Evolutionary conservation across 1,140 invertebrate genomes (phyloP).

Genomic region (Brachionus asplanchnoidis): DNA sequence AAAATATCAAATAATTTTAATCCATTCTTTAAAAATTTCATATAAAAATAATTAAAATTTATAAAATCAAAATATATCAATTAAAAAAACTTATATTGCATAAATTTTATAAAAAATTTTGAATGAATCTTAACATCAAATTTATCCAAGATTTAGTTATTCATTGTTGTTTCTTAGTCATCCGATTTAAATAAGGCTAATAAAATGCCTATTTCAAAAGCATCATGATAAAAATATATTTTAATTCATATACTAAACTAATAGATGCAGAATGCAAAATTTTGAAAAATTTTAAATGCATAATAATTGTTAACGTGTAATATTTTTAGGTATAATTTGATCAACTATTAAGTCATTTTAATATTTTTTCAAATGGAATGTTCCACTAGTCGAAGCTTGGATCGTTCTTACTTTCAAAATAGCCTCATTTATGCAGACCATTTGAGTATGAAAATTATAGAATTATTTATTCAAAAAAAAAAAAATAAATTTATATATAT

Average conservation of each 20-base stretch:
- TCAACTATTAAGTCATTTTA: not conserved
- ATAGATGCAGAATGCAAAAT: slow-evolving; percentile 1
- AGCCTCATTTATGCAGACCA: not conserved
- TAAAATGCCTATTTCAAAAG: not conserved
- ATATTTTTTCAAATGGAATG: not conserved
- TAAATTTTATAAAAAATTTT: too few species aligned
- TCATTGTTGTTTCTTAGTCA: not conserved
- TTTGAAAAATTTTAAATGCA: not conserved
- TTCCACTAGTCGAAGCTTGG: not conserved
- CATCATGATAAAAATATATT: not conserved
- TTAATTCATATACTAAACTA: not conserved
- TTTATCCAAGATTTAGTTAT: not conserved
- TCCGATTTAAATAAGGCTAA: not conserved
- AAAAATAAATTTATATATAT: not conserved
- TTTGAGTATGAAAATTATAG: not conserved
- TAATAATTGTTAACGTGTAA: slow-evolving; percentile 34
- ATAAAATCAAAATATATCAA: too few species aligned
- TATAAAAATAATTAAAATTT: too few species aligned
- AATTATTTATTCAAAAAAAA: not conserved
- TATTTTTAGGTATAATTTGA: not conserved
- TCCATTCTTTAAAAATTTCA: too few species aligned
- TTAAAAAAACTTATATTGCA: too few species aligned
- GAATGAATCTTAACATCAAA: not conserved
- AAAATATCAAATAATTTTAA: too few species aligned
- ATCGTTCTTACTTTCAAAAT: not conserved